Evolutionary conservation across 1,140 invertebrate species (phyloP).

Genomic region (Branchinecta lynchi): DNA sequence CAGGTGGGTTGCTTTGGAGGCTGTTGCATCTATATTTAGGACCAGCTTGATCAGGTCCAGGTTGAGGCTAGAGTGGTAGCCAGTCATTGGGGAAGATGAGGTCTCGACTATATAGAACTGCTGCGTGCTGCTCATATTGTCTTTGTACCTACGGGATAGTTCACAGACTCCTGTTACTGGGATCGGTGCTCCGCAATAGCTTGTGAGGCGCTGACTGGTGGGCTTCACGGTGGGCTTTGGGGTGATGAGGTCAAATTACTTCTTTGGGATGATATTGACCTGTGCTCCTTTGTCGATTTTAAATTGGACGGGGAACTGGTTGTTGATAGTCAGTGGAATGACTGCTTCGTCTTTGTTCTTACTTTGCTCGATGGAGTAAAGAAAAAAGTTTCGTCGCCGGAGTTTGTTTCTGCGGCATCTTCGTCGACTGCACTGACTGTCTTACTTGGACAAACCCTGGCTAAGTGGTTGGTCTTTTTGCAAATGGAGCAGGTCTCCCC

Average conservation of each 20-base stretch:
- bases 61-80: constrained; percentile 1
- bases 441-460: too few relatives aligned
- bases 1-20: background rate
- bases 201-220: too few relatives aligned
- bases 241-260: constrained; percentile 5
- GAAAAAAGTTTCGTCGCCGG: constrained; percentile 8
- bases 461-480: background rate
- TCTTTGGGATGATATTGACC: constrained; percentile 9
- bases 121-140: background rate
- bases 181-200: too few relatives aligned
- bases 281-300: constrained; percentile 1
- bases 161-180: too few relatives aligned
- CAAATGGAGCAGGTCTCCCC: background rate
- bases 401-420: background rate
- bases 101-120: constrained; percentile 1
- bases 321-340: too few relatives aligned
- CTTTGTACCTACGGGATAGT: too few relatives aligned
- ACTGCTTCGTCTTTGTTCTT: too few relatives aligned
- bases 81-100: background rate
- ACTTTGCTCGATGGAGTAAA: background rate
- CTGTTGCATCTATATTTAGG: too few relatives aligned
- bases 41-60: too few relatives aligned
- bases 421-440: background rate
- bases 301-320: constrained; percentile 4
- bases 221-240: constrained; percentile 4